These are phyloP conservation scores for Cosmia trapezina DNA, from an alignment of 2,888 invertebrate genomes.

Conservation along the genomic window DNA sequence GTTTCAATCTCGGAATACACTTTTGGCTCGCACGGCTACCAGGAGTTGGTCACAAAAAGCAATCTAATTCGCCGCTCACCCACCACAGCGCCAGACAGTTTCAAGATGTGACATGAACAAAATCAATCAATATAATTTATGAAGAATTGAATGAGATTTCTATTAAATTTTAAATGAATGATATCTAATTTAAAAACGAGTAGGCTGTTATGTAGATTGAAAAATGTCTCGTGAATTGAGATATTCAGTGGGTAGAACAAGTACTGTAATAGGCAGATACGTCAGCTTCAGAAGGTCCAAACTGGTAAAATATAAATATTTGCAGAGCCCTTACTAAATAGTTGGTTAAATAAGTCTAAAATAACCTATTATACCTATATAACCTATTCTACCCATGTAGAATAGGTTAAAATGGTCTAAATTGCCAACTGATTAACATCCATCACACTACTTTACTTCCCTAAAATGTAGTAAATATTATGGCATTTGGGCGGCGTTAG, in stretches of 20 bases:
- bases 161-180: background rate
- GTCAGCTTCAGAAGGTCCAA: slow-evolving; percentile 69
- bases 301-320: slow-evolving; percentile 66
- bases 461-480: too few species aligned
- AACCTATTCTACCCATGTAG: too few species aligned
- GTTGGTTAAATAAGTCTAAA: background rate
- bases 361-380: too few species aligned
- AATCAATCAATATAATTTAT: background rate
- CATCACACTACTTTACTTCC: background rate
- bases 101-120: too few species aligned
- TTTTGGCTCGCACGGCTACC: background rate
- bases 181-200: slow-evolving; percentile 32
- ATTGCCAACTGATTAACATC: background rate
- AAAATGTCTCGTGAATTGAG: slow-evolving; percentile 77
- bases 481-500: too few species aligned
- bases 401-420: too few species aligned
- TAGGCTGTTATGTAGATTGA: slow-evolving; percentile 29
- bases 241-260: slow-evolving; percentile 70
- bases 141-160: background rate
- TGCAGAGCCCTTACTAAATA: background rate
- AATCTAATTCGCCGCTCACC: background rate
- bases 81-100: background rate
- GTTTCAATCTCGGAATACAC: background rate
- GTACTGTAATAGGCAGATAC: slow-evolving; percentile 62
- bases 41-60: background rate